Conservation (phyloP, 2,888 invertebrate genomes). For the Argynnis bischoffii region DNA sequence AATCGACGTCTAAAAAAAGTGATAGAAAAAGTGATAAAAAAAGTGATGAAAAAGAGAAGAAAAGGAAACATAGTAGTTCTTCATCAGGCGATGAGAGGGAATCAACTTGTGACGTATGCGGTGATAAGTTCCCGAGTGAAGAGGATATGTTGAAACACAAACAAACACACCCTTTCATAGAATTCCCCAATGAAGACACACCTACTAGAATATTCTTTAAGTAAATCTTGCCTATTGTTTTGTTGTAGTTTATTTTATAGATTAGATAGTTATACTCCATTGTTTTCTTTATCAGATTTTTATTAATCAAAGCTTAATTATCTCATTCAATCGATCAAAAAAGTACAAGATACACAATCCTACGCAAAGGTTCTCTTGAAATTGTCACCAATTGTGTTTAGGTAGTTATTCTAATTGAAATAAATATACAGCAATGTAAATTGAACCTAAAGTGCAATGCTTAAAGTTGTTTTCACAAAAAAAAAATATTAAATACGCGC, state of each 20-base stretch:
- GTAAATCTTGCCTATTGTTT: slow-evolving; percentile 52
- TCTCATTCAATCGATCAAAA: too few species aligned
- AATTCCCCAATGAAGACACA: slow-evolving; percentile 74
- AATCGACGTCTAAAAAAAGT: slow-evolving; percentile 50
- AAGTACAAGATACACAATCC: too few species aligned
- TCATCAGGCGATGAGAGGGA: slow-evolving; percentile 37
- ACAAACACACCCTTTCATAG: slow-evolving; percentile 75
- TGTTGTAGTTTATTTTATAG: slow-evolving; percentile 37
- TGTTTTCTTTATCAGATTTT: background rate
- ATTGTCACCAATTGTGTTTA: too few species aligned
- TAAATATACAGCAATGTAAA: too few species aligned
- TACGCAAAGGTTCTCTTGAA: too few species aligned
- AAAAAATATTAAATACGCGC: too few species aligned
- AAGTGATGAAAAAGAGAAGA: slow-evolving; percentile 43
- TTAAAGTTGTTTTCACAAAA: too few species aligned
- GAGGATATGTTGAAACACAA: slow-evolving; percentile 70
- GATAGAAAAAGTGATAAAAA: slow-evolving; percentile 2
- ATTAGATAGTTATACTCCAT: slow-evolving; percentile 27
- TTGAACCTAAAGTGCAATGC: too few species aligned
- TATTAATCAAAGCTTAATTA: background rate
- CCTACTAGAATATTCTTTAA: slow-evolving; percentile 80
- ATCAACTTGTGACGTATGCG: slow-evolving; percentile 71
- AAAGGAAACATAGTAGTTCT: slow-evolving; percentile 44
- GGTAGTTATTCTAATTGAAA: too few species aligned
- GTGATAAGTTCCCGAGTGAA: slow-evolving; percentile 64